Evolutionary conservation across 2,888 invertebrate species (phyloP), one percentile per base, ranked within the genome.

Genomic region (Hypselothyrea guttata): DNA sequence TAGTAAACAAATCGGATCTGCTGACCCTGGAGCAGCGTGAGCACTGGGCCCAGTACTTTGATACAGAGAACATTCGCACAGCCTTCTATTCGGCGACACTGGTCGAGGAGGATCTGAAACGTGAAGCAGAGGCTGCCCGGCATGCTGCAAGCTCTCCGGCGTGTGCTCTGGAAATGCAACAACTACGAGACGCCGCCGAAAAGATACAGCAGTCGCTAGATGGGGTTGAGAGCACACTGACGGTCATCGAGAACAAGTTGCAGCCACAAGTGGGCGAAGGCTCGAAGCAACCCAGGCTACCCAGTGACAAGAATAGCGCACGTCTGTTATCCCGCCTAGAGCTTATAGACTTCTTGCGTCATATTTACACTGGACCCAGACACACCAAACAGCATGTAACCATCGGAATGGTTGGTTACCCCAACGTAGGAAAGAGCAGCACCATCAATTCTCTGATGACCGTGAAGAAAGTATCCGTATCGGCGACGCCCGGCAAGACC

Each of bases 341-440:
- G 76, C 90, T 98, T 22, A 92, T 97, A 45, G 90, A 92, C 31
- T 91, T 96, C 11, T 93, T 98, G 57, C 94, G 93, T 75, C 91
- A 90, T 7, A 90, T 95, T 13, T 92, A 93, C 57, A 88, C 77
- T 2, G 91, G 91, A 0, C 63, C 71, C 0, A 90, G 91, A 88
- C 89, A 88, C 87, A 90, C 90, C 15, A 81, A 90, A 27, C 90
- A 91, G n/a, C 87, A 94, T 27, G 92, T 94, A 5, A 96, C 96
- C n/a, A 93, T 98, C 56, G 98, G 98, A 5, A 92, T 98, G 89
- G 98, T 99, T 56, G 99, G 99, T 1, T 99, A 99, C 91, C 99
- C 99, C 0, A 99, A 99, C 92, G 99, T 99, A 1, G 99, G 99
- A n/a, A 99, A 99, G 90, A 99, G 98, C 90, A 99, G 99, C 61